Conservation (phyloP, 1,140 invertebrate species). For the Panagrolaimus sp. region DNA sequence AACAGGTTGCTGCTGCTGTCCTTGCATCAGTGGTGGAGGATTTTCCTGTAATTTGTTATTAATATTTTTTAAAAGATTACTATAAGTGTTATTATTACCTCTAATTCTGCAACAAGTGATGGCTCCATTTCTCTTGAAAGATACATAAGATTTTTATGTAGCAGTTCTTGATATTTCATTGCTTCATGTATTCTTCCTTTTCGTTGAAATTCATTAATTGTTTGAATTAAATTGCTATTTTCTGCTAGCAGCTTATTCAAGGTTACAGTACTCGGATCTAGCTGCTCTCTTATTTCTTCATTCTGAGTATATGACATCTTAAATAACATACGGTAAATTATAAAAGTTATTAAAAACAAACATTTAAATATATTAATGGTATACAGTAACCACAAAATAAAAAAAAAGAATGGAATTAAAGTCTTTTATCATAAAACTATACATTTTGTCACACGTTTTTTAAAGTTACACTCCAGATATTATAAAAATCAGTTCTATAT, state of each 20-base stretch:
- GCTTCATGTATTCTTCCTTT: slow-evolving; percentile 35
- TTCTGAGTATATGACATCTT: slow-evolving; percentile 25
- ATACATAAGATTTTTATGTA: slow-evolving; percentile 52
- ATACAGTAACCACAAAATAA: no score
- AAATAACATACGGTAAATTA: background rate
- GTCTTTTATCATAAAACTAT: background rate
- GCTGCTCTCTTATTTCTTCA: slow-evolving; percentile 16
- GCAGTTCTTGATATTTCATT: slow-evolving; percentile 44
- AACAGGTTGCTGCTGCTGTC: no score
- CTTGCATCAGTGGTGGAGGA: no score
- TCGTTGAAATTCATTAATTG: slow-evolving; percentile 50
- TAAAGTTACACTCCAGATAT: background rate
- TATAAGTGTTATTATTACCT: no score
- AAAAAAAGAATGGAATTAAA: no score
- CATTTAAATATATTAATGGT: background rate
- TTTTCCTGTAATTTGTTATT: no score
- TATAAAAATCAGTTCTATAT: background rate
- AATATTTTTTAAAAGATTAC: no score
- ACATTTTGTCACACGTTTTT: background rate
- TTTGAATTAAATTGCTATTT: slow-evolving; percentile 51
- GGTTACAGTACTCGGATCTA: slow-evolving; percentile 24
- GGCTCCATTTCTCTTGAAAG: slow-evolving; percentile 44
- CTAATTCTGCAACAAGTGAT: slow-evolving; percentile 23
- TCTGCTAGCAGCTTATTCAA: slow-evolving; percentile 49
- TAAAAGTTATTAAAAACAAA: background rate